phyloP scores from a whole-genome alignment of 2,113 vertebrate genomes.

The Dicaeum eximium region DNA sequence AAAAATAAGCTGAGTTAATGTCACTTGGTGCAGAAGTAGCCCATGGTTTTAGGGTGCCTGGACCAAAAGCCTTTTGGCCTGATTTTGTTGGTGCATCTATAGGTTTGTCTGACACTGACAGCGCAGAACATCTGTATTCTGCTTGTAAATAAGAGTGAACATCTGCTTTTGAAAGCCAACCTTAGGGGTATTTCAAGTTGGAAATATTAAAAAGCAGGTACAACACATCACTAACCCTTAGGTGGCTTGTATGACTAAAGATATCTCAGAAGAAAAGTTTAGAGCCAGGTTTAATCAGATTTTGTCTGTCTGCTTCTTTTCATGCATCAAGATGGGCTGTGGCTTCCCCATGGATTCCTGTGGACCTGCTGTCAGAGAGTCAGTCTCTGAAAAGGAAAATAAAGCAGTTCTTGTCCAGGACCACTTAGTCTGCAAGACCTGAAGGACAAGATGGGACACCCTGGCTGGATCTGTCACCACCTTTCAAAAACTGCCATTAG shows the following conservation, averaged over 20 bases:
- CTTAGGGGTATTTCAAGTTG: neutral
- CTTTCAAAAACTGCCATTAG: neutral
- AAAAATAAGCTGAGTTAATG: neutral
- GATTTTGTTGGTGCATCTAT: neutral
- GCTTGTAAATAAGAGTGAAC: neutral
- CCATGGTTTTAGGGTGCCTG: neutral
- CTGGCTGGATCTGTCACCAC: neutral
- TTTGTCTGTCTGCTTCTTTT: neutral
- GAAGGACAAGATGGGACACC: neutral
- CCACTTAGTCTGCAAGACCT: neutral
- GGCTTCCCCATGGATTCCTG: neutral
- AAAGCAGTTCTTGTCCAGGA: neutral
- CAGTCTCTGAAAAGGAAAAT: neutral
- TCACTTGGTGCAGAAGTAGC: neutral
- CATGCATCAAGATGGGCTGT: neutral
- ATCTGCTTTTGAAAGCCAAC: neutral
- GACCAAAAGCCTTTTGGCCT: neutral
- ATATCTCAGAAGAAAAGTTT: neutral
- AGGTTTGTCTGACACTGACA: neutral
- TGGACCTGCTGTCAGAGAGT: neutral
- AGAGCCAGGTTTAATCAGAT: neutral
- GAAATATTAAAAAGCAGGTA: neutral
- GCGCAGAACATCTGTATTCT: accelerated
- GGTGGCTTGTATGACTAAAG: neutral
- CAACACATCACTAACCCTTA: neutral